Conservation (phyloP, 1,140 invertebrate genomes). For the Rhynchophorus ferrugineus region DNA sequence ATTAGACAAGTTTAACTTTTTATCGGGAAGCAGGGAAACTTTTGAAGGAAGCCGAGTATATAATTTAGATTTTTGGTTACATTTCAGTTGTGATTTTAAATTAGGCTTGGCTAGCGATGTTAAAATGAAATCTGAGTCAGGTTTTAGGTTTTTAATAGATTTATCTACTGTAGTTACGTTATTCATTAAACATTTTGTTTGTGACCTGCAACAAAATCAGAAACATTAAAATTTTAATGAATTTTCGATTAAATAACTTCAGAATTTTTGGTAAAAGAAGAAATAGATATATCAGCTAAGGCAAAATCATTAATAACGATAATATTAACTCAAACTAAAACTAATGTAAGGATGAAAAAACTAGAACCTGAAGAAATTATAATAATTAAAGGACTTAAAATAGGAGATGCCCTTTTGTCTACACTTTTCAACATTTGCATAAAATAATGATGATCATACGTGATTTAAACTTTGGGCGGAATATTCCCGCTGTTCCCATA, state of each 20-base stretch:
- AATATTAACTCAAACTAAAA: too few relatives aligned
- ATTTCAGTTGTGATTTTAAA: constrained; percentile 1
- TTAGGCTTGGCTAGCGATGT: constrained; percentile 26
- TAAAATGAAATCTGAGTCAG: constrained; percentile 36
- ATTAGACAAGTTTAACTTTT: constrained; percentile 32
- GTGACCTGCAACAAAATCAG: constrained; percentile 39
- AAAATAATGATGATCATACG: too few relatives aligned
- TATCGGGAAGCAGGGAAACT: constrained; percentile 30
- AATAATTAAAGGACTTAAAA: too few relatives aligned
- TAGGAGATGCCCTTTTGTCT: too few relatives aligned
- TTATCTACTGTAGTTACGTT: constrained; percentile 24
- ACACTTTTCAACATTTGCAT: too few relatives aligned
- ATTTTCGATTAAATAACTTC: neutral
- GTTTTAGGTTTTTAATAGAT: constrained; percentile 32
- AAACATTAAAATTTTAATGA: neutral
- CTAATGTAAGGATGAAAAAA: too few relatives aligned
- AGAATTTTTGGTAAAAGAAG: too few relatives aligned
- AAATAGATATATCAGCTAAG: too few relatives aligned
- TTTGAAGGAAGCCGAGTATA: constrained; percentile 23
- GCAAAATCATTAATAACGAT: too few relatives aligned
- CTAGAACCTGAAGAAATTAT: too few relatives aligned
- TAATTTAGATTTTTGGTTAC: constrained; percentile 9
- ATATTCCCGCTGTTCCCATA: too few relatives aligned
- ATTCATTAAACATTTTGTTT: constrained; percentile 48
- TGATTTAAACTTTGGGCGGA: too few relatives aligned